These are phyloP conservation scores for Eumeta japonica DNA, from an alignment of 1,140 invertebrate species.

Conservation along the genomic window DNA sequence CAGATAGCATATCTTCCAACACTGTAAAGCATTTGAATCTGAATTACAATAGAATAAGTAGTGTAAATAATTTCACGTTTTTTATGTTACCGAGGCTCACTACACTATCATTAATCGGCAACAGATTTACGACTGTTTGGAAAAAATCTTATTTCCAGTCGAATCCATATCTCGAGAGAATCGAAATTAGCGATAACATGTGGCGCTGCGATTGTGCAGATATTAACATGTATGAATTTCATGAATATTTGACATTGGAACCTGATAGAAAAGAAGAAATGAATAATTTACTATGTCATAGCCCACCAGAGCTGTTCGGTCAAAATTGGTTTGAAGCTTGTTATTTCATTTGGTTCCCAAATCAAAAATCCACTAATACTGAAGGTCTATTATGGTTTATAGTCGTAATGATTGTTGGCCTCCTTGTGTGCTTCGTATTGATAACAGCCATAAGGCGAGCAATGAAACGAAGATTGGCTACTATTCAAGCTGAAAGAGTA, in stretches of 20 bases:
- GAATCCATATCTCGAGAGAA: slow-evolving; percentile 59
- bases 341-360: slow-evolving; percentile 59
- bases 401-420: slow-evolving; percentile 56
- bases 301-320: slow-evolving; percentile 60
- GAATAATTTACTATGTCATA: slow-evolving; percentile 57
- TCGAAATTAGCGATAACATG: slow-evolving; percentile 67
- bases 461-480: slow-evolving; percentile 57
- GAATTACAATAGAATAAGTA: slow-evolving; percentile 57
- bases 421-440: slow-evolving; percentile 47
- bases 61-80: slow-evolving; percentile 58
- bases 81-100: slow-evolving; percentile 57
- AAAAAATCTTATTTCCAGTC: slow-evolving; percentile 58
- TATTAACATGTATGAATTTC: slow-evolving; percentile 58
- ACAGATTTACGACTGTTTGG: slow-evolving; percentile 64
- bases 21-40: slow-evolving; percentile 60
- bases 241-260: slow-evolving; percentile 59
- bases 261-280: slow-evolving; percentile 59
- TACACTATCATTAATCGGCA: slow-evolving; percentile 63
- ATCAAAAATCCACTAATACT: slow-evolving; percentile 25
- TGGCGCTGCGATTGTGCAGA: slow-evolving; percentile 70
- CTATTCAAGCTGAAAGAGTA: slow-evolving; percentile 59
- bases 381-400: slow-evolving; percentile 65
- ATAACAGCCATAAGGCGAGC: slow-evolving; percentile 57
- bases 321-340: slow-evolving; percentile 68
- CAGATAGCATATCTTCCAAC: slow-evolving; percentile 58